Evolutionary conservation across 1,140 invertebrate species (phyloP), one percentile per base, ranked within the genome.

Genomic region (Ladona fulva): DNA sequence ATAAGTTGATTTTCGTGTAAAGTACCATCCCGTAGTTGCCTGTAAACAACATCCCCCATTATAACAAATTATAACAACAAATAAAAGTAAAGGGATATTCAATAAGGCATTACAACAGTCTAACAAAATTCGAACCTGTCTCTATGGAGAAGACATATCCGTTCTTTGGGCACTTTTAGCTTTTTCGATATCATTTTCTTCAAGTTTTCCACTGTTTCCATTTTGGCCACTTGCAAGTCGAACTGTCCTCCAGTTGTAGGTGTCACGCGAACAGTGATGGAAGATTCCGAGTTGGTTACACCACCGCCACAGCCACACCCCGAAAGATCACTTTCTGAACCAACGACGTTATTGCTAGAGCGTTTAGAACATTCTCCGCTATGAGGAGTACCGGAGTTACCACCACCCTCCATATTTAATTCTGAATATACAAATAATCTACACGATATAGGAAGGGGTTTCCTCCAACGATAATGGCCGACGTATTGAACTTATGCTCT

Each of bases 181-280:
- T 91, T 92, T 86, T 95, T 95, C n/a, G 95, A 95, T 81, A 97
- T 93, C 75, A 93, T 88, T 86, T 95, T 95, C 86, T 97, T 96
- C 19, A 97, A 89, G 84, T 92, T 93, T 82, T 95, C 94, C 76
- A 97, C 91, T 79, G 90, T 94, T 80, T 93, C 93, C 82, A 90
- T 89, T 79, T 89, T 89, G 80, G 93, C 90, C 78, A 96, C 90
- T 78, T 89, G 90, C 80, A 97, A 88, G 81, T 93, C 91, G 85
- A 97, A 95, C 83, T 93, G 93, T 82, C 95, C 94, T 82, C 95
- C 95, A 78, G 94, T 97, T 77, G 95, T 97, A 80, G 95, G 95
- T 82, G 91, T 92, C 83, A 95, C 92, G 52, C 52, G 52, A 66
- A 66, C 52, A 16, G 52, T 66, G n/a, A 66, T 66, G 52, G 52